Percentiles rank a stretch among this genome's conserved stretches.
These are phyloP conservation scores for Paguma larvata DNA, from an alignment of 2,797 vertebrate genomes.

Conservation along the genomic window DNA sequence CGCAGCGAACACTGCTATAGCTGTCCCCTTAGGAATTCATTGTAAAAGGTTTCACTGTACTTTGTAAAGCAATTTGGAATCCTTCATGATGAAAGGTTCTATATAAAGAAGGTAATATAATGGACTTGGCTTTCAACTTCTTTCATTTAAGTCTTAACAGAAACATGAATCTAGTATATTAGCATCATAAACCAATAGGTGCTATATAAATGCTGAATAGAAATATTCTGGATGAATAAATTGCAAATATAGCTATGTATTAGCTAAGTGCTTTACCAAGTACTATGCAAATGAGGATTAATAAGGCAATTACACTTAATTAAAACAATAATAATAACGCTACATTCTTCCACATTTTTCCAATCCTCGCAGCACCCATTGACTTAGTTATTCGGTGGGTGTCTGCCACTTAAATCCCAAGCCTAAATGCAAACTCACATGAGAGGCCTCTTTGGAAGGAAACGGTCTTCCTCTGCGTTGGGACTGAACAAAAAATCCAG, in stretches of 20 bases:
- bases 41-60: slow-evolving; percentile 79
- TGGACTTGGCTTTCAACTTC: slow-evolving; percentile 82
- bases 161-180: slow-evolving; percentile 85
- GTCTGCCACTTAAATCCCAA: slow-evolving; percentile 51
- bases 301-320: slow-evolving; percentile 79
- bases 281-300: slow-evolving; percentile 78
- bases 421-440: slow-evolving; percentile 42
- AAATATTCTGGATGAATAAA: slow-evolving; percentile 79
- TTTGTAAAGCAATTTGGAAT: slow-evolving; percentile 82
- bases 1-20: not conserved
- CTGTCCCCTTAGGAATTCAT: slow-evolving; percentile 73
- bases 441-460: slow-evolving; percentile 58
- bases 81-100: slow-evolving; percentile 79
- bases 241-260: slow-evolving; percentile 67
- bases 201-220: slow-evolving; percentile 80
- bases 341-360: slow-evolving; percentile 58
- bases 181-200: slow-evolving; percentile 83
- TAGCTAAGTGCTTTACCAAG: slow-evolving; percentile 78
- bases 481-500: not conserved
- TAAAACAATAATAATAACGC: slow-evolving; percentile 79
- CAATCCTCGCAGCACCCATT: slow-evolving; percentile 48
- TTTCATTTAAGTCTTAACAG: slow-evolving; percentile 82
- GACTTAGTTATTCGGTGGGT: slow-evolving; percentile 22
- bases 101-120: slow-evolving; percentile 81
- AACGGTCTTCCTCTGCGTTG: not conserved